A percentile compares a stretch with the other conserved stretches of the same genome.
These are phyloP conservation scores for Anthonomus grandis DNA, from an alignment of 1,140 invertebrate species.

Conservation along the genomic window DNA sequence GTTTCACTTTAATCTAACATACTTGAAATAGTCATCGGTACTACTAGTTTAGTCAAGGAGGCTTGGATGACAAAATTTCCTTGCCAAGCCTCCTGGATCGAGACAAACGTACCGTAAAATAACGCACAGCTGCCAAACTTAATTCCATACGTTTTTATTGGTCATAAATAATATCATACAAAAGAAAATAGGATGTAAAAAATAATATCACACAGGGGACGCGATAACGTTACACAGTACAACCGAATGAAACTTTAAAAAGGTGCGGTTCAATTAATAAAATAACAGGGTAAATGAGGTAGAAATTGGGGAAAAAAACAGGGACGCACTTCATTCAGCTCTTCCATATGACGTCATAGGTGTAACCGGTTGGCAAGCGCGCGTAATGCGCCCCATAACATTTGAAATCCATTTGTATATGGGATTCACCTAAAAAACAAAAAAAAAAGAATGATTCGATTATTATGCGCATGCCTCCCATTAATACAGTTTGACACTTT, in stretches of 20 bases:
- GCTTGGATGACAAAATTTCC: neutral
- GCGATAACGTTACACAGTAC: constrained; percentile 1
- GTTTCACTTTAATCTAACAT: too few species aligned
- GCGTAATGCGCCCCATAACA: constrained; percentile 35
- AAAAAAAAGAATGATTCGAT: too few species aligned
- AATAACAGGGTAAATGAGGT: neutral
- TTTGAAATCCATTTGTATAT: constrained; percentile 29
- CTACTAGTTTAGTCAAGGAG: neutral
- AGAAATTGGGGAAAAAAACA: constrained; percentile 2
- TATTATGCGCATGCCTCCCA: too few species aligned
- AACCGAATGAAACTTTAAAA: neutral
- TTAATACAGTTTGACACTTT: too few species aligned
- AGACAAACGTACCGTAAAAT: too few species aligned
- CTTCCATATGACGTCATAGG: constrained; percentile 21
- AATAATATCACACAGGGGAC: constrained; percentile 23
- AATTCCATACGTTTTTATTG: constrained; percentile 15
- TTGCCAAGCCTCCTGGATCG: too few species aligned
- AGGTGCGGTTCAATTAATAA: neutral
- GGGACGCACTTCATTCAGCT: neutral
- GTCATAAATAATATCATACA: constrained; percentile 18
- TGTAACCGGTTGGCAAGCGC: constrained; percentile 30
- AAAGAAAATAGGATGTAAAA: constrained; percentile 19
- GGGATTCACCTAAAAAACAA: constrained; percentile 18
- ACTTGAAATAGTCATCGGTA: too few species aligned
- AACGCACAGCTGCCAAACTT: too few species aligned